A percentile compares a stretch with the other conserved stretches of the same genome.
Evolutionary conservation across 2,888 invertebrate genomes (phyloP).

Genomic region (Loripinus fragilis): DNA sequence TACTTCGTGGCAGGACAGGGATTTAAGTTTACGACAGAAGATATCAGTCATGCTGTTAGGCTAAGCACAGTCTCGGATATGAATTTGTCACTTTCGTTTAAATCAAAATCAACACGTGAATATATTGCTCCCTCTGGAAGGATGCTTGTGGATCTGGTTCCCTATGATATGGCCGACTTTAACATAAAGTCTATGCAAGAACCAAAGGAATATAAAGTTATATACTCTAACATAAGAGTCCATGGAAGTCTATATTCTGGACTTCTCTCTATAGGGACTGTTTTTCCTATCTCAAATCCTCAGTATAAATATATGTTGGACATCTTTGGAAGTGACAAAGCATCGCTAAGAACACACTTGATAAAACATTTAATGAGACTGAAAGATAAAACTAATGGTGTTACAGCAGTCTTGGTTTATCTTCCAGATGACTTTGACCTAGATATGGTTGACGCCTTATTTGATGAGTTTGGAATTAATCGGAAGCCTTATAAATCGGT

Average conservation of each 20-base stretch:
- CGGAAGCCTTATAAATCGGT: not conserved
- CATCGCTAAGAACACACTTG: not conserved
- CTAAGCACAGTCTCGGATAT: not conserved
- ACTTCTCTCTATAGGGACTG: not conserved
- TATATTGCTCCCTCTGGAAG: not conserved
- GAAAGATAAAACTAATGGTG: not conserved
- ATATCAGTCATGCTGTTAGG: not conserved
- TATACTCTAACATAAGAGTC: not conserved
- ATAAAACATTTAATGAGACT: not conserved
- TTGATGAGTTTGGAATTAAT: not conserved
- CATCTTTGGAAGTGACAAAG: not conserved
- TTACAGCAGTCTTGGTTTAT: not conserved
- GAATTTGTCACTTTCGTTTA: not conserved
- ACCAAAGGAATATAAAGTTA: not conserved
- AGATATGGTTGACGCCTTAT: not conserved
- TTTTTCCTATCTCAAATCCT: not conserved
- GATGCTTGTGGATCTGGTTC: not conserved
- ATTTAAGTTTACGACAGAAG: not conserved
- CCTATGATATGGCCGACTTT: not conserved
- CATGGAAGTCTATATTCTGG: not conserved
- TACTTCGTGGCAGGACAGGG: not conserved
- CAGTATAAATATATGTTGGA: not conserved
- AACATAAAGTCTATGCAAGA: not conserved
- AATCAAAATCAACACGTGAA: not conserved
- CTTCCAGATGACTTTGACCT: not conserved